phyloP scores from a whole-genome alignment of 2,888 invertebrate species.

The Ennomos fuscantarius region DNA sequence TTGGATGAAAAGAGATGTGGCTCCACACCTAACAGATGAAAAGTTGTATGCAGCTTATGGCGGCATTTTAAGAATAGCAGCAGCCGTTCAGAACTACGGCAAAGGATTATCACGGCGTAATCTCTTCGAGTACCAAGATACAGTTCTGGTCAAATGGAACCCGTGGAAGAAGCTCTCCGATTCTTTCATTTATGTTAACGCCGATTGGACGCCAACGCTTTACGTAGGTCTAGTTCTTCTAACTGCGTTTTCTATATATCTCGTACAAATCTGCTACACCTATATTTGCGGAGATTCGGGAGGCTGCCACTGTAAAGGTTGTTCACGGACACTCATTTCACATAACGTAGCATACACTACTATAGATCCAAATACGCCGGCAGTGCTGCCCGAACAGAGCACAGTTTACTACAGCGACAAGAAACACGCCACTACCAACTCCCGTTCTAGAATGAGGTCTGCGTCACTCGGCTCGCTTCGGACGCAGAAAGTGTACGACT shows the following conservation, averaged over 20 bases:
- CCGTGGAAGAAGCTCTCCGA: conserved; percentile 61
- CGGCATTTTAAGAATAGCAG: conserved; percentile 72
- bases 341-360: conserved; percentile 52
- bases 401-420: conserved; percentile 49
- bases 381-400: conserved; percentile 54
- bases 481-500: conserved; percentile 69
- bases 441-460: conserved; percentile 46
- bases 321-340: conserved; percentile 24
- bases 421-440: conserved; percentile 33
- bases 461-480: conserved; percentile 54
- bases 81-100: conserved; percentile 74
- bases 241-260: conserved; percentile 58
- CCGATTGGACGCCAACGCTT: conserved; percentile 63
- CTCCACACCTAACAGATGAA: conserved; percentile 71
- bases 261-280: conserved; percentile 65
- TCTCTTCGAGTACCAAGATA: conserved; percentile 55
- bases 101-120: conserved; percentile 68
- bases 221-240: conserved; percentile 60
- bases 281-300: conserved; percentile 53
- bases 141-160: conserved; percentile 55
- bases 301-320: conserved; percentile 53
- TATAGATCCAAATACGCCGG: conserved; percentile 58
- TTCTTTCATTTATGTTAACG: conserved; percentile 56
- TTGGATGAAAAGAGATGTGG: conserved; percentile 77
- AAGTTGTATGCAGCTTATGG: conserved; percentile 72